Base-by-base conservation (phyloP, 2,113 vertebrate genomes). In the Rhinopithecus roxellana region DNA sequence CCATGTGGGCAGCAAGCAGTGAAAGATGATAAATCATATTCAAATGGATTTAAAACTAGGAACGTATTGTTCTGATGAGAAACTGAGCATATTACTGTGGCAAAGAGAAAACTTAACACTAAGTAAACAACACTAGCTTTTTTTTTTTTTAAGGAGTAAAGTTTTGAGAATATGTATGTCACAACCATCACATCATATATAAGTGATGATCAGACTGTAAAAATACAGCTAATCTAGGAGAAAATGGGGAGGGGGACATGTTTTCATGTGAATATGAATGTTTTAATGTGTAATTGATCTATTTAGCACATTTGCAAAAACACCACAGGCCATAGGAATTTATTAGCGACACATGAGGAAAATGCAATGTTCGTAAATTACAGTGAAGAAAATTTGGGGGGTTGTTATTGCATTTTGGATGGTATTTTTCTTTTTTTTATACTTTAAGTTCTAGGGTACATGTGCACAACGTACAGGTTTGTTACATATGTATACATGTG, bases 21-120 rank as follows among this genome's bases (percentile, higher is more conserved):
- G 52, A 97, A 92, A 75, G n/a, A 82, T 78, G 77, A 85, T 35
- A 93, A 81, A 78, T 90, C n/a, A 89, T 95, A 81, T 55, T 93
- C 43, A 90, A 43, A 74, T 80, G 3, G 7, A 32, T 78, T 92
- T 80, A 17, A 92, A 93, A 97, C 93, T 80, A 92, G 69, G 35
- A 52, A 57, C 13, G 23, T 70, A 69, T 93, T 95, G 88, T 85
- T 97, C 93, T 90, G 43, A 92, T 69, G 82, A 94, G 75, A 75
- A 95, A 40, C 23, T 69, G 35, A 95, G 32, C 50, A 61, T 69
- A 90, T 81, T 77, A 95, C 25, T 85, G 30, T 93, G 81, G 6
- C 67, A 38, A 35, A 70, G 43, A 80, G 83, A 57, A 80, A 48
- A 77, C 0, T 8, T 45, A 43, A 43, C 48, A 14, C 30, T 93